A percentile compares a stretch with the other conserved stretches of the same genome.
These are phyloP conservation scores for Bembecia ichneumoniformis DNA, from an alignment of 2,888 invertebrate species.

Conservation along the genomic window DNA sequence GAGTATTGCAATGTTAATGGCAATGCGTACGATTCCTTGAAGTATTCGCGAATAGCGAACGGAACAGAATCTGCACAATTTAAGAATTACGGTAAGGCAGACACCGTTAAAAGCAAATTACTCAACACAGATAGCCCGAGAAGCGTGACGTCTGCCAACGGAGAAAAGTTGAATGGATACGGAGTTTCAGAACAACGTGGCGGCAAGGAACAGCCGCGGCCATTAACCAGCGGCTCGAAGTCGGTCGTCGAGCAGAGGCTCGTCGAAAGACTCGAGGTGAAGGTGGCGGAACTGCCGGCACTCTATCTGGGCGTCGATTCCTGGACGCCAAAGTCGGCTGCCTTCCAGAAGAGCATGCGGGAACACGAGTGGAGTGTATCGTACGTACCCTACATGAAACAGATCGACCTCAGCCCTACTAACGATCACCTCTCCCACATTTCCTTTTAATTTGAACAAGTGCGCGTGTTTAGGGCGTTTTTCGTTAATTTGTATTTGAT, in stretches of 20 bases:
- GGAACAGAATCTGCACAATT: conserved; percentile 66
- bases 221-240: conserved; percentile 56
- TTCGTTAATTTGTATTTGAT: background rate
- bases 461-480: too few species aligned
- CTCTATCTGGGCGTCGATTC: conserved; percentile 80
- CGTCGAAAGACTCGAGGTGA: conserved; percentile 66
- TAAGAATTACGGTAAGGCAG: conserved; percentile 63
- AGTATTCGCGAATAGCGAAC: conserved; percentile 68
- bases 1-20: conserved; percentile 61
- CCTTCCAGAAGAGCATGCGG: conserved; percentile 70
- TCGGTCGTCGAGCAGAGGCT: conserved; percentile 60
- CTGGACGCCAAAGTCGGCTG: conserved; percentile 81
- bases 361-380: conserved; percentile 73
- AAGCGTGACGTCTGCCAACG: conserved; percentile 64
- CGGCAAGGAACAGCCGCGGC: conserved; percentile 47
- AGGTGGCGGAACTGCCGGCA: conserved; percentile 75
- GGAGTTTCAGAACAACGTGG: conserved; percentile 44
- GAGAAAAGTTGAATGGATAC: conserved; percentile 58
- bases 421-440: conserved; percentile 18
- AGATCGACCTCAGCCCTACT: conserved; percentile 19
- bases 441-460: background rate
- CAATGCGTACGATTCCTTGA: conserved; percentile 63
- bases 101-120: conserved; percentile 67
- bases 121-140: conserved; percentile 64
- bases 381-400: conserved; percentile 47